phyloP scores from a whole-genome alignment of 2,113 vertebrate species.

The Pampusana beccarii region DNA sequence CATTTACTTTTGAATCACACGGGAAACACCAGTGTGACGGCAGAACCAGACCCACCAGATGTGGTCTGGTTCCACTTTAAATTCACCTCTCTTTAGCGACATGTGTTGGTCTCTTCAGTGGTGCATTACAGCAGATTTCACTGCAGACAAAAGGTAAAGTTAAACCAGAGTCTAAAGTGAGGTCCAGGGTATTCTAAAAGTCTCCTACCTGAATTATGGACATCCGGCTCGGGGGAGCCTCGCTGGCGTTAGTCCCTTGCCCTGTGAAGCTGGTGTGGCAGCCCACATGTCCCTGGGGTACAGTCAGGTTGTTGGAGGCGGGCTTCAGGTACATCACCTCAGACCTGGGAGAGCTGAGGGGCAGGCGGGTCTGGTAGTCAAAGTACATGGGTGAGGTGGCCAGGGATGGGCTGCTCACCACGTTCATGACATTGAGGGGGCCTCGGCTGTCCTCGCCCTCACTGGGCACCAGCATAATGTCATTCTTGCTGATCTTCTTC shows the following conservation, averaged over 20 bases:
- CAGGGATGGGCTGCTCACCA: constrained; percentile 98
- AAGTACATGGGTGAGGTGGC: constrained; percentile 99
- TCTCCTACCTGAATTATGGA: constrained; percentile 99
- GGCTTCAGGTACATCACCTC: constrained; percentile 99
- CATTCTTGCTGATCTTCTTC: constrained; percentile 96
- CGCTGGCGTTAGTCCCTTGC: constrained; percentile 93
- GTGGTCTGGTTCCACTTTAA: not conserved
- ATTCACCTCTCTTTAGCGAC: not conserved
- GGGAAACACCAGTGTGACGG: not conserved
- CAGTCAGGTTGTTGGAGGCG: constrained; percentile 96
- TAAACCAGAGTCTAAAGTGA: constrained; percentile 55
- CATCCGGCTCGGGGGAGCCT: constrained; percentile 97
- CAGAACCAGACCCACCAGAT: not conserved
- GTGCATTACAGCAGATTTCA: constrained; percentile 30
- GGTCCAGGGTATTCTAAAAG: constrained; percentile 74
- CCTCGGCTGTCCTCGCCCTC: constrained; percentile 96
- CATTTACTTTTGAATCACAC: not conserved
- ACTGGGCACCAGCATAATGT: constrained; percentile 99
- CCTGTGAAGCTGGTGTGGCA: constrained; percentile 99
- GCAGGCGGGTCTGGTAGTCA: constrained; percentile 99
- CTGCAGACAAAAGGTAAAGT: constrained; percentile 54
- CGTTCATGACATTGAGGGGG: constrained; percentile 99
- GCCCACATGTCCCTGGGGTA: constrained; percentile 96
- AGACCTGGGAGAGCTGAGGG: constrained; percentile 98
- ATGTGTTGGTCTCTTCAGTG: not conserved